Conservation (phyloP, 2,888 invertebrate species). For the Ochropleura plecta region DNA sequence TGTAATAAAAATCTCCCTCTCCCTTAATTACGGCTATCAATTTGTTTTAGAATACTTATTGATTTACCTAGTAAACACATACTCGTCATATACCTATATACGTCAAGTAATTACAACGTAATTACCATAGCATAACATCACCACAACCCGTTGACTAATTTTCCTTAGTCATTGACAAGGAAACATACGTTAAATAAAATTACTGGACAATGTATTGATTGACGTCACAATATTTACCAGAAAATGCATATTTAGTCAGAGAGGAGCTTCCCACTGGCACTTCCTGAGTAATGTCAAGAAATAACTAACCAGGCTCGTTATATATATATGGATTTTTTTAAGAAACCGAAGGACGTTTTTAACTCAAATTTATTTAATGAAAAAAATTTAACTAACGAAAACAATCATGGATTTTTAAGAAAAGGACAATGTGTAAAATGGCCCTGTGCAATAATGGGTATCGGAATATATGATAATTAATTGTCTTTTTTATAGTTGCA, state of each 20-base stretch:
- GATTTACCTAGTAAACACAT: background rate
- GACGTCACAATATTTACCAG: conserved; percentile 30
- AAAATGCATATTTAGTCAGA: conserved; percentile 16
- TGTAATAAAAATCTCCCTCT: background rate
- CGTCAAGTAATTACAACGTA: conserved; percentile 32
- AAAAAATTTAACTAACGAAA: too few species aligned
- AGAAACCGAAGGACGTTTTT: too few species aligned
- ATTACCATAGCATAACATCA: conserved; percentile 4
- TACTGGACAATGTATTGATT: conserved; percentile 10
- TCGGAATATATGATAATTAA: too few species aligned
- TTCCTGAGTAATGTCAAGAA: background rate
- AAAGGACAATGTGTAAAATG: too few species aligned
- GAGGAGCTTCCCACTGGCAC: background rate
- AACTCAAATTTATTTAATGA: too few species aligned
- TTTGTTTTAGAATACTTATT: conserved; percentile 15
- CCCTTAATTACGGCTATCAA: too few species aligned
- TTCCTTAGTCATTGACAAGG: conserved; percentile 24
- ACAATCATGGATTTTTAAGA: too few species aligned
- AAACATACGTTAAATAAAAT: conserved; percentile 25
- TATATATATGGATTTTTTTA: too few species aligned
- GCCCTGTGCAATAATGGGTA: too few species aligned
- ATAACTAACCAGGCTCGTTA: too few species aligned
- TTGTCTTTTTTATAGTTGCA: too few species aligned
- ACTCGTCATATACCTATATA: conserved; percentile 8
- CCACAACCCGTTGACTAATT: conserved; percentile 8